Base-by-base conservation (phyloP, 2,797 vertebrate genomes). In the Helostoma temminkii region DNA sequence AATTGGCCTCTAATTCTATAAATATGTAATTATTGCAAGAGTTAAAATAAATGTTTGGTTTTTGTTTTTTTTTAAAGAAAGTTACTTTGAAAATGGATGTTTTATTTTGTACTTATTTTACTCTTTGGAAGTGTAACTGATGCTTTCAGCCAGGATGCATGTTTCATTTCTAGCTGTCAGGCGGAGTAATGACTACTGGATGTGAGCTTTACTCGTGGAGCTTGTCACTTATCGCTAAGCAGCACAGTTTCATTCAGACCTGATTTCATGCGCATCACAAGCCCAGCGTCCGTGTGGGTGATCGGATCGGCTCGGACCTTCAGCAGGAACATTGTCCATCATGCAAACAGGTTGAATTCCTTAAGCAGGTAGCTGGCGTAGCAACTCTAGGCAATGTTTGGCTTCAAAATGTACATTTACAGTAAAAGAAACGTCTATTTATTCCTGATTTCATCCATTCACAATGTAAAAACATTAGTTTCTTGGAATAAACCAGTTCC, bases 401-500 rank as follows among this genome's bases (percentile, higher is more conserved):
- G 71, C 78, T 81, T 87, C 6, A 61, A 78, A 61, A 46, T 81
- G 72, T 82, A 47, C 32, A 83, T 71, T 80, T 76, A 7, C 26
- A 70, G 49, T 57, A 71, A 56, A 54, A 36, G 75, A 25, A 21
- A 16, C 43, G 67, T 78, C 43, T 84, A 90, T 89, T 89, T 88
- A 90, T 91, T 89, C 73, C 18, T 81, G 61, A 77, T 84, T 81
- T 87, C 83, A 85, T 46, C 21, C 32, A 18, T 53, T 61, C 66
- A 73, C 24, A 3, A 36, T 88, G 85, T 84, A 79, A 70, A 87
- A 81, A 80, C 32, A 66, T 36, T 59, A 74, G 81, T 81, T 86
- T 81, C 74, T 85, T 81, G 85, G 80, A 93, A 94, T 93, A 93
- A 94, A 93, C 73, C 59, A 52, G 65, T 70, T 45, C 59, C 71